These are phyloP conservation scores for Tapirus terrestris DNA, from an alignment of 2,113 vertebrate genomes.

Conservation along the genomic window DNA sequence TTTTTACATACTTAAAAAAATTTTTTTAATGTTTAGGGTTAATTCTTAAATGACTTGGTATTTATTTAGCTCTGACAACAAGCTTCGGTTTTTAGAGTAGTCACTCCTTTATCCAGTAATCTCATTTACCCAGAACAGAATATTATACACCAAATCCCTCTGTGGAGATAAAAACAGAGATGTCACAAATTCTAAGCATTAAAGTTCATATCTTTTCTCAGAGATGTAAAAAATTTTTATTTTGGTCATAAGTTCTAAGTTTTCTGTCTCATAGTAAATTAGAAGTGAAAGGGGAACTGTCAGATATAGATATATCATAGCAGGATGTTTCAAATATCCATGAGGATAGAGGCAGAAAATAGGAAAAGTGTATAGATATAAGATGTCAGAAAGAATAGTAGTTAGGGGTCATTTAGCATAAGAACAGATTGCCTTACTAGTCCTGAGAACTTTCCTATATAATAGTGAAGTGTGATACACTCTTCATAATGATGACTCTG, in stretches of 20 bases:
- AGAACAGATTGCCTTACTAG: background rate
- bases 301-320: background rate
- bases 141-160: background rate
- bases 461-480: background rate
- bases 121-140: background rate
- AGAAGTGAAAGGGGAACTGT: conserved; percentile 35
- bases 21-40: background rate
- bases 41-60: conserved; percentile 40
- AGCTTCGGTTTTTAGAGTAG: conserved; percentile 26
- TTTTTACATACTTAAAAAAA: conserved; percentile 19
- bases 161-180: background rate
- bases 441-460: background rate
- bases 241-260: conserved; percentile 1
- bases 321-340: background rate
- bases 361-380: background rate
- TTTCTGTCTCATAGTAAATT: conserved; percentile 45
- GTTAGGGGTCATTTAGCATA: background rate
- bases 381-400: background rate
- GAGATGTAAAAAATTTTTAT: background rate
- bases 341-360: conserved; percentile 11
- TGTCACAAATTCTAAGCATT: background rate
- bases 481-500: background rate
- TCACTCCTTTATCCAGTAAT: background rate
- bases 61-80: conserved; percentile 32
- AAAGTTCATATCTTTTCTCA: conserved; percentile 15